Evolutionary conservation across 1,140 invertebrate genomes (phyloP), one percentile per base, ranked within the genome.

Genomic region (Heliothis virescens): DNA sequence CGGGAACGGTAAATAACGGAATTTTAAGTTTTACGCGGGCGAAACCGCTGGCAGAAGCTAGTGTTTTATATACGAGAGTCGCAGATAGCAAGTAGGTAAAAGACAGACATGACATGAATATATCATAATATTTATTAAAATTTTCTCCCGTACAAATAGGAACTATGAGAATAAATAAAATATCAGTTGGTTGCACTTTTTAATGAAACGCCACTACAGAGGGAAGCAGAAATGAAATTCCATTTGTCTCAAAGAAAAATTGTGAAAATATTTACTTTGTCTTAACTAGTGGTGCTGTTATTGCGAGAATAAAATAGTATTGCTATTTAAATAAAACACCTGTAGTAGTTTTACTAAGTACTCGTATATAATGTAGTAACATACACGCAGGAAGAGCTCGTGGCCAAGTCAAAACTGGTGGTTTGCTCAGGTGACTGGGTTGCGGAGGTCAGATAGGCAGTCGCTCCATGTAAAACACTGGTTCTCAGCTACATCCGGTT

Each of bases 191-290:
- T 67, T 16, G 63, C 41, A 15, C 13, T 48, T 18, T 18, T 67
- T 67, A 67, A 67, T 67, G 16, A 67, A 67, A 67, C 57, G 9
- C 10, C 10, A 12, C 29, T 18, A 7, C 29, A 47, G n/a, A 41
- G n/a, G 11, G 4, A 65, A 47, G 62, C 41, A 47, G 63, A 48
- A 67, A 67, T 67, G 41, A 67, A 67, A 67, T 67, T 67, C 63
- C 41, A 48, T 65, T 65, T 48, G 41, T 48, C 41, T 67, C 63
- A 67, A 67, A 67, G 63, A 21, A 48, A 41, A 67, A 41, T 67
- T 41, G 10, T 18, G 1, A 67, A 47, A 67, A 10, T 18, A 48
- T 21, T 41, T n/a, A 47, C 10, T 47, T 65, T 63, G 41, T 9
- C n/a, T 5, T 65, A 47, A 41, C 62, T 1, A 65, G 15, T 9